Evolutionary conservation across 2,797 vertebrate species (phyloP), one percentile per base, ranked within the genome.

Genomic region (Pempheris klunzingeri): DNA sequence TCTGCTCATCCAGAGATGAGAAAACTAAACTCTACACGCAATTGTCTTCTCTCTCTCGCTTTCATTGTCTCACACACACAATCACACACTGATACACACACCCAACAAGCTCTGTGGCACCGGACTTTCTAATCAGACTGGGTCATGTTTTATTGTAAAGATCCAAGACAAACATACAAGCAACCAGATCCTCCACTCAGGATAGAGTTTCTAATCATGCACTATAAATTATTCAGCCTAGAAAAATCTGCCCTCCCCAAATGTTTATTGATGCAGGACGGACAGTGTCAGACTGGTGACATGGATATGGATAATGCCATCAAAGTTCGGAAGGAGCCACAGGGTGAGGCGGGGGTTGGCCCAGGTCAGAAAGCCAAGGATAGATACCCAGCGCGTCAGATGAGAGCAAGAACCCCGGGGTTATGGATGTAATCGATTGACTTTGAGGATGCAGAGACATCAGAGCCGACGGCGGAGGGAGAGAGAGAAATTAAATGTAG

Each of bases 201-300:
- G 90, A 93, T 89, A 95, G 92, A 91, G 94, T 97, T 97, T 96
- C 95, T 96, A 96, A 96, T 96, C 95, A 95, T 90, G 86, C 67
- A 85, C 87, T 83, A 96, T 97, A 96, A 97, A 97, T 97, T 95
- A 97, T 97, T 97, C 95, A 97, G 92, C 74, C 86, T 84, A 75
- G 87, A 94, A 94, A 96, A 96, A 95, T 93, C 92, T 90, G 93
- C 95, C 94, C 93, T 96, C 94, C 93, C 93, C 91, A 95, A 96
- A 95, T 96, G 94, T 95, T 95, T 96, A 96, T 96, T 96, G 96
- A 97, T 96, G 96, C 89, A 94, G 94, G 91, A 92, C 86, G 88
- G 93, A 88, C 91, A 87, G 92, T 91, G 93, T 85, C 90, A 95
- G 93, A 86, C 89, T 46, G 68, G 92, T 92, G 95, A 94, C 95